These are phyloP conservation scores for Smutsia temminckii DNA, from an alignment of 2,797 vertebrate species.

Conservation along the genomic window DNA sequence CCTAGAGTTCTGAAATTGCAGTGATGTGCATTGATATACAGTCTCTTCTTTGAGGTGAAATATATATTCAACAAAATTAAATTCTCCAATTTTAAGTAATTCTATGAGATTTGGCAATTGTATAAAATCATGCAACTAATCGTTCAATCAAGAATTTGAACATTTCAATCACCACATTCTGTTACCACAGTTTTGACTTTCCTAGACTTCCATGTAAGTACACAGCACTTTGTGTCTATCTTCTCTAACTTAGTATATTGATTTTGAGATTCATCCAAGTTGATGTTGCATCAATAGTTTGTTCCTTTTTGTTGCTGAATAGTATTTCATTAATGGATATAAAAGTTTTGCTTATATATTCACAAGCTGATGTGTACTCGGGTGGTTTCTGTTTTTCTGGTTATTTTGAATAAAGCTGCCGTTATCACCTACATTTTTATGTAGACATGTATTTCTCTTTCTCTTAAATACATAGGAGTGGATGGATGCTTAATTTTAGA, in stretches of 20 bases:
- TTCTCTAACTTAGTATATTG: not conserved
- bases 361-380: not conserved
- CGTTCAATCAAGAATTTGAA: not conserved
- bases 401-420: not conserved
- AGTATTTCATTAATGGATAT: not conserved
- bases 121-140: not conserved
- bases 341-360: not conserved
- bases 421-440: not conserved
- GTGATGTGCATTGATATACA: not conserved
- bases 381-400: not conserved
- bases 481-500: not conserved
- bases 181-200: not conserved
- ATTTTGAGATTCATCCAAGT: not conserved
- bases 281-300: not conserved
- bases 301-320: not conserved
- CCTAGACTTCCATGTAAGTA: not conserved
- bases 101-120: not conserved
- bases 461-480: not conserved
- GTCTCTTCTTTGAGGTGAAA: not conserved
- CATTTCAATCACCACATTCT: not conserved
- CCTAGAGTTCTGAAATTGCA: not conserved
- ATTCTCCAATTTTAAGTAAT: not conserved
- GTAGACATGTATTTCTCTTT: not conserved
- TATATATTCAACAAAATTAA: not conserved
- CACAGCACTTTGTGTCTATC: not conserved